These are phyloP conservation scores for Eufriesea mexicana DNA, from an alignment of 1,140 invertebrate species.

Conservation along the genomic window DNA sequence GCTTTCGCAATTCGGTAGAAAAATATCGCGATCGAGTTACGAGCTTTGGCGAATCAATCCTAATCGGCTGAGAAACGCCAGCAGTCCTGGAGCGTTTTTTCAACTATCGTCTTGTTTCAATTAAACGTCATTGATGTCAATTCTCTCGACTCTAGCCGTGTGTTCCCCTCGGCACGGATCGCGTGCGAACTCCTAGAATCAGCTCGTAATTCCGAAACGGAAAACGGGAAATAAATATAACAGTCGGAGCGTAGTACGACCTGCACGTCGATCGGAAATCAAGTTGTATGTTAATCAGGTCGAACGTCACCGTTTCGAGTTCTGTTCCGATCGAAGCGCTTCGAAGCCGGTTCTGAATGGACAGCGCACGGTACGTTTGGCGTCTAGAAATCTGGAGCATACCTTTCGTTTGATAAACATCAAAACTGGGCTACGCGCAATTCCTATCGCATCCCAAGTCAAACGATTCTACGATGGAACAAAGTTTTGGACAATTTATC, in stretches of 20 bases:
- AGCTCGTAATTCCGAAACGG: not conserved
- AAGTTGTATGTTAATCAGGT: not conserved
- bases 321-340: not conserved
- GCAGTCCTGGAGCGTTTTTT: not conserved
- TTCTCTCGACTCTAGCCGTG: not conserved
- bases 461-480: not conserved
- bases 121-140: conserved; percentile 32
- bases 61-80: not conserved
- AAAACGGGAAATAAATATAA: not conserved
- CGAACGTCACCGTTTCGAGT: not conserved
- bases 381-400: conserved; percentile 27
- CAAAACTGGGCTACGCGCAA: not conserved
- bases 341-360: conserved; percentile 18
- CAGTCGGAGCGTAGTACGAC: not conserved
- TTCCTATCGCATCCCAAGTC: not conserved
- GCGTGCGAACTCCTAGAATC: not conserved
- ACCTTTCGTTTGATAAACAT: not conserved
- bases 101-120: not conserved
- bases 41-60: not conserved
- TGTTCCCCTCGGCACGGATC: too few relatives aligned
- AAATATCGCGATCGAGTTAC: not conserved
- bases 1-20: not conserved
- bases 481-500: too few relatives aligned
- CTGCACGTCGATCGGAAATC: not conserved
- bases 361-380: conserved; percentile 19